Conservation (phyloP, 2,113 vertebrate species). For the Hydrolagus affinis region DNA sequence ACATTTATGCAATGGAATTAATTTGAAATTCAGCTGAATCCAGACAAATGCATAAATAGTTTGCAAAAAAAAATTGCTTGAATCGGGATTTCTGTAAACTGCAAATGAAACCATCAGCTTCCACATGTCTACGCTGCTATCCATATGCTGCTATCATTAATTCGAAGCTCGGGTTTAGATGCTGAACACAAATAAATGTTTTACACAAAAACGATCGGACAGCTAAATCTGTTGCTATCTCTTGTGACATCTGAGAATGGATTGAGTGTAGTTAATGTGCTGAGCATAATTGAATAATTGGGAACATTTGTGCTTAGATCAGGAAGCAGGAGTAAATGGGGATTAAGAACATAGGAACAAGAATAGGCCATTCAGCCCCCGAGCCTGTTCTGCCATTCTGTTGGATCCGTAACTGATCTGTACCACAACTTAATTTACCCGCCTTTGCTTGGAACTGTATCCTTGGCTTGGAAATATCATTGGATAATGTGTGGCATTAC, state of each 20-base stretch:
- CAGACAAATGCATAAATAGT: background rate
- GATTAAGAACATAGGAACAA: too few species aligned
- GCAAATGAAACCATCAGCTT: background rate
- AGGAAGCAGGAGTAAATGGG: background rate
- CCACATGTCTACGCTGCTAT: background rate
- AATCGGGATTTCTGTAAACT: background rate
- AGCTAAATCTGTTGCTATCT: background rate
- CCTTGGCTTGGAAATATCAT: background rate
- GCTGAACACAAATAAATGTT: background rate
- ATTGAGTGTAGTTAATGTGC: background rate
- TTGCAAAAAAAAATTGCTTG: background rate
- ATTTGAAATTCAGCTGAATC: conserved; percentile 9
- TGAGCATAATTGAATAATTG: background rate
- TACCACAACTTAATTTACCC: too few species aligned
- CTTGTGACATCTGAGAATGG: background rate
- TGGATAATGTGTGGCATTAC: background rate
- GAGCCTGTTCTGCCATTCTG: too few species aligned
- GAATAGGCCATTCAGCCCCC: too few species aligned
- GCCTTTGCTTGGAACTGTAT: background rate
- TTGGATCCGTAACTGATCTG: too few species aligned
- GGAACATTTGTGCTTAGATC: background rate
- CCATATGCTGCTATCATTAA: background rate
- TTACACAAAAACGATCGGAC: background rate
- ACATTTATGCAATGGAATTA: conserved; percentile 1
- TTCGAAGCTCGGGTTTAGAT: background rate